phyloP scores from a whole-genome alignment of 23 tunicate genomes.

The Oikopleura vanhoeffeni region DNA sequence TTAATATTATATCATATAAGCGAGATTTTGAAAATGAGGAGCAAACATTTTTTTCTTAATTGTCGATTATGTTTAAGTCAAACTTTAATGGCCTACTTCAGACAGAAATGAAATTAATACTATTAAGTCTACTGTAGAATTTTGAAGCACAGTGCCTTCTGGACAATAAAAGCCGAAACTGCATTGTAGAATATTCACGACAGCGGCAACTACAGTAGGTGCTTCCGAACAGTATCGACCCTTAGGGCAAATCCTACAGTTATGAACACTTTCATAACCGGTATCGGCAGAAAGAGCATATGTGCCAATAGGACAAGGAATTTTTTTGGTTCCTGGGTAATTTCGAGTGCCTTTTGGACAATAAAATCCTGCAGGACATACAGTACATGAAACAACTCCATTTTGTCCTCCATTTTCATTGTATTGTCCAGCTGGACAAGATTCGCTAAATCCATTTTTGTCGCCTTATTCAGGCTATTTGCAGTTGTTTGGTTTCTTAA shows the following conservation, averaged over 20 bases:
- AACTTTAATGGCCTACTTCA: too few species aligned
- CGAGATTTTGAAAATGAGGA: too few species aligned
- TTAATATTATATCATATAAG: too few species aligned
- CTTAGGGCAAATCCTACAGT: neutral
- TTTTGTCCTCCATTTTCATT: constrained; percentile 26
- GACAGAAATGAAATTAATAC: too few species aligned
- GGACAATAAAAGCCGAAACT: constrained; percentile 36
- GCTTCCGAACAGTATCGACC: neutral
- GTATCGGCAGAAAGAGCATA: neutral
- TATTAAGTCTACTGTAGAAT: too few species aligned
- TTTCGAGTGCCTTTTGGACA: constrained; percentile 32
- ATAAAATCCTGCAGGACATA: constrained; percentile 54
- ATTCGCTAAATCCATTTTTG: neutral
- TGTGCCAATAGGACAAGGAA: neutral
- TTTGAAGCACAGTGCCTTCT: constrained; percentile 23
- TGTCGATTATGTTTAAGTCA: too few species aligned
- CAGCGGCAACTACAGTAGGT: neutral
- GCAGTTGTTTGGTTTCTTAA: too few species aligned
- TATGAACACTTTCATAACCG: neutral
- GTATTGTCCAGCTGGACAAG: constrained; percentile 24
- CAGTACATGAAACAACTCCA: constrained; percentile 17
- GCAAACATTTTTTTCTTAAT: too few species aligned
- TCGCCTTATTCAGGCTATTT: neutral
- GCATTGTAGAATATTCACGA: neutral
- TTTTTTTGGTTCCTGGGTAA: neutral